Percentiles rank a stretch among this genome's conserved stretches.
phyloP scores from a whole-genome alignment of 2,113 vertebrate genomes.

The Vulpes vulpes region DNA sequence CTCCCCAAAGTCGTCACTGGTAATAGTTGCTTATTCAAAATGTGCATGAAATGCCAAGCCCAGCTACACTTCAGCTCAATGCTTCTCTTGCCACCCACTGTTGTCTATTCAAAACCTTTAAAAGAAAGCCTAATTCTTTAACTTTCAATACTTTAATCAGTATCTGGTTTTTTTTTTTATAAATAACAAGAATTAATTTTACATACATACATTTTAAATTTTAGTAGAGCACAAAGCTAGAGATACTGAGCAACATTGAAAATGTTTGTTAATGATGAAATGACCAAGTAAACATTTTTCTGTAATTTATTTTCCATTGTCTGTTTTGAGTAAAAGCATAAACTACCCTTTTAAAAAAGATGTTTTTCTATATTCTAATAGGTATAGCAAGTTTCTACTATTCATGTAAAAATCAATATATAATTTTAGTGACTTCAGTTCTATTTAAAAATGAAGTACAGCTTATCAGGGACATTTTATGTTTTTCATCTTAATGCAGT shows the following conservation, averaged over 20 bases:
- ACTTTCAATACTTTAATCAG: slow-evolving; percentile 4
- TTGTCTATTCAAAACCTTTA: neutral
- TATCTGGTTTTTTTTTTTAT: neutral
- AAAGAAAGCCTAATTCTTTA: slow-evolving; percentile 38
- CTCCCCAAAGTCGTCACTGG: neutral
- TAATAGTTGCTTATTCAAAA: neutral
- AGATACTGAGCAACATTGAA: neutral
- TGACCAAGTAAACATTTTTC: neutral
- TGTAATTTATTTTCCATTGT: slow-evolving; percentile 3
- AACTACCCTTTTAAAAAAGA: neutral
- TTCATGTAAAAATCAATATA: slow-evolving; percentile 15
- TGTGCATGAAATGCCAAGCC: neutral
- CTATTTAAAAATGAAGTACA: slow-evolving; percentile 60
- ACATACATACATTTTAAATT: neutral
- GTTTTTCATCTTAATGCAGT: slow-evolving; percentile 70
- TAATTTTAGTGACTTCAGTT: neutral
- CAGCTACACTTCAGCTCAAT: neutral
- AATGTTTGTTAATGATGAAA: neutral
- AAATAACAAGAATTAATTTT: slow-evolving; percentile 3
- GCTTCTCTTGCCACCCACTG: neutral
- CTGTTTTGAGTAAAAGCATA: slow-evolving; percentile 43
- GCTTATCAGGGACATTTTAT: slow-evolving; percentile 57
- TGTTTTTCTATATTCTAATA: slow-evolving; percentile 17
- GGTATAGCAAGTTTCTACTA: neutral
- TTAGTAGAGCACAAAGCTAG: slow-evolving; percentile 26